A percentile compares a stretch with the other conserved stretches of the same genome.
These are phyloP conservation scores for Poeciliopsis turrubarensis DNA, from an alignment of 2,113 vertebrate species.

Conservation along the genomic window DNA sequence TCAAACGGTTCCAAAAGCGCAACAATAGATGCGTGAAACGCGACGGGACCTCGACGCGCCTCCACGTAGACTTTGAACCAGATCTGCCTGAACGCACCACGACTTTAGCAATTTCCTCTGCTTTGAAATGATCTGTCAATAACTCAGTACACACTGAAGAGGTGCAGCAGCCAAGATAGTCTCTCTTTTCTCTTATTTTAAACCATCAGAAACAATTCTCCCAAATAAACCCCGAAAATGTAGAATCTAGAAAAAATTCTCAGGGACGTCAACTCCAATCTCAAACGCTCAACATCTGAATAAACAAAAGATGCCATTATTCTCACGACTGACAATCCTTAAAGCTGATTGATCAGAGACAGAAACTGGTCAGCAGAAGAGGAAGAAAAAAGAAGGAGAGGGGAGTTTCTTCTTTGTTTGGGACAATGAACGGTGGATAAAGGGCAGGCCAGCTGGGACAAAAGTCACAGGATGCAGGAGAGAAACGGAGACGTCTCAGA, in stretches of 20 bases:
- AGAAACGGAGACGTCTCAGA: conserved; percentile 39
- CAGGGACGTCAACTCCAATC: conserved; percentile 45
- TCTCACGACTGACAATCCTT: conserved; percentile 60
- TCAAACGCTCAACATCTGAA: neutral
- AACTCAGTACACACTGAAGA: neutral
- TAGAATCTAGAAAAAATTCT: conserved; percentile 56
- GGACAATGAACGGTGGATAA: conserved; percentile 57
- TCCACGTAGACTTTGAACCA: too few species aligned
- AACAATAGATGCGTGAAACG: too few species aligned
- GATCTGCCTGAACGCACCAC: too few species aligned
- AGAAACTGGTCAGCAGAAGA: conserved; percentile 18
- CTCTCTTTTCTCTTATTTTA: neutral
- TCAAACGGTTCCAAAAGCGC: too few species aligned
- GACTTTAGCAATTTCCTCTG: neutral
- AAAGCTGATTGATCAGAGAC: conserved; percentile 33
- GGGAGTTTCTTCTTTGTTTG: conserved; percentile 60
- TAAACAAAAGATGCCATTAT: neutral
- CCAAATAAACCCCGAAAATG: conserved; percentile 19
- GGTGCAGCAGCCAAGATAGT: neutral
- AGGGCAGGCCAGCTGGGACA: conserved; percentile 56
- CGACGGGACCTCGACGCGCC: too few species aligned
- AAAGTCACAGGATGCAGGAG: conserved; percentile 51
- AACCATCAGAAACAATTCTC: neutral
- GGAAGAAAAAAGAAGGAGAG: conserved; percentile 8
- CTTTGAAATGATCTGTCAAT: neutral